Evolutionary conservation across 2,888 invertebrate genomes (phyloP).

Genomic region (Plebejus melissa): DNA sequence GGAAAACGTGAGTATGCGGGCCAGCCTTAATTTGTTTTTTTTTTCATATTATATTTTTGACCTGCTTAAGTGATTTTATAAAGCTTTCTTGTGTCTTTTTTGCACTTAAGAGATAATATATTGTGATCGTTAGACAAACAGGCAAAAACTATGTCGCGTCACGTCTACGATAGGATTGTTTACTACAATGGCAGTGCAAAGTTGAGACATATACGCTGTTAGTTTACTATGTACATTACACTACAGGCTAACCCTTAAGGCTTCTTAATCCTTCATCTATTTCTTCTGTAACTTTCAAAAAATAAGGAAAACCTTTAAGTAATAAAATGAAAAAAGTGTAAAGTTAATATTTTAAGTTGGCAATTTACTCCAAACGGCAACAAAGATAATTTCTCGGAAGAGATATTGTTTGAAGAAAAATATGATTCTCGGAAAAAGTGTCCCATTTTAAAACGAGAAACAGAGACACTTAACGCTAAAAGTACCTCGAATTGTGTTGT

Average conservation of each 20-base stretch:
- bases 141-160: not conserved
- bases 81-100: no score
- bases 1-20: no score
- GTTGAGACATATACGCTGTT: slow-evolving; percentile 4
- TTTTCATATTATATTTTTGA: no score
- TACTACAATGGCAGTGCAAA: slow-evolving; percentile 14
- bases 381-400: not conserved
- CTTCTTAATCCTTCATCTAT: not conserved
- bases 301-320: not conserved
- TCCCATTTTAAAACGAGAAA: not conserved
- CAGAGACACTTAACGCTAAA: not conserved
- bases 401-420: slow-evolving; percentile 3
- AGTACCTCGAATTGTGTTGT: not conserved
- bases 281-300: not conserved
- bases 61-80: no score
- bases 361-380: not conserved
- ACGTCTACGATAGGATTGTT: not conserved
- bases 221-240: slow-evolving; percentile 8
- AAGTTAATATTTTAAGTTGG: not conserved
- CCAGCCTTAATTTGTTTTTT: no score
- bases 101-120: no score
- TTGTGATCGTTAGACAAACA: not conserved
- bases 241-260: not conserved
- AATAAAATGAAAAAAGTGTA: not conserved
- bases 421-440: not conserved